Base-by-base conservation (phyloP, 2,797 vertebrate species). In the Chloroceryle amazona region DNA sequence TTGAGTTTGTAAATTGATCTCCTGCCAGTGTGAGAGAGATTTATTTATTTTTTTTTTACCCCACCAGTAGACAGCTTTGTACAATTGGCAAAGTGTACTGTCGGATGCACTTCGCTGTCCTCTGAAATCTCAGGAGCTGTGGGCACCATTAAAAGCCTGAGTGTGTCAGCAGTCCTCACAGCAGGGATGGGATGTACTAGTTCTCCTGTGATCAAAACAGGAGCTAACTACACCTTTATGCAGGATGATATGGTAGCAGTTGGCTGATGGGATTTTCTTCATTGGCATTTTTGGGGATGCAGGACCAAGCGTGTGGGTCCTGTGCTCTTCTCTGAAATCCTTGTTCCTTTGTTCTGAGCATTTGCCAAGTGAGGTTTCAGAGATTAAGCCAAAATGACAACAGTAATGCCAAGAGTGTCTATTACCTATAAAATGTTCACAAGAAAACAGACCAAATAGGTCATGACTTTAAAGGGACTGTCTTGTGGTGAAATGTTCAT, bases 1-100 rank as follows among this genome's bases (percentile, higher is more conserved):
- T 93, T 92, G 66, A 80, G 83, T 92, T 94, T 96, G 90, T 73
- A 96, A 95, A 94, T 94, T 89, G 94, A 95, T 97, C 90, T 93
- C 60, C 70, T 90, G 88, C 83, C 92, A 97, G 55, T 6, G 76
- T 22, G 55, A 82, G 92, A 52, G 85, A 81, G 6, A 20, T 35
- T 22, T 10, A 6, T 13, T 13, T 3, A 57, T 62, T 58, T 46
- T 67, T 42, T 71, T 67, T 35, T 76, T 20, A 57, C 78, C 73
- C 74, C 71, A 54, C 31, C 33, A 41, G 22, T 18, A 74, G 60
- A 26, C n/a, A 67, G 83, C 60, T 67, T 52, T 84, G 67, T 81
- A 55, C 78, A 51, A 42, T 5, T 80, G 90, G 91, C 75, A 33
- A 25, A 79, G 55, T 26, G 28, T 26, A 14, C 63, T 70, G 52